A percentile compares a stretch with the other conserved stretches of the same genome.
Conservation (phyloP, 2,113 vertebrate genomes). For the Siphamia tubifer region DNA sequence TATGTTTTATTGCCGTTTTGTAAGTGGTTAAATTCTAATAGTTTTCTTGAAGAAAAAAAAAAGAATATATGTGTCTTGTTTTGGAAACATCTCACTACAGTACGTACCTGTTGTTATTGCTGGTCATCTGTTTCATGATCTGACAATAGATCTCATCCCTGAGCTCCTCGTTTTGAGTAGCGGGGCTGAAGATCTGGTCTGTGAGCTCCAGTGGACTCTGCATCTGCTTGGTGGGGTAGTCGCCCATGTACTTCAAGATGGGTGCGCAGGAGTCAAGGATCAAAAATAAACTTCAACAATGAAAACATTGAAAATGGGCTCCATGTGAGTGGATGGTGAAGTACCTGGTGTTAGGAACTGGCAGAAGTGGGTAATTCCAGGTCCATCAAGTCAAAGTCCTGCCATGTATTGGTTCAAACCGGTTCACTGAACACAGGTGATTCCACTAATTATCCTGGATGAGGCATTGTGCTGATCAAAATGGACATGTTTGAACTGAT, state of each 20-base stretch:
- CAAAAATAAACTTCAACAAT: not conserved
- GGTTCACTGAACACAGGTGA: too few relatives aligned
- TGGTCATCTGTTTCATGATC: slow-evolving; percentile 95
- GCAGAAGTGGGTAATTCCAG: too few relatives aligned
- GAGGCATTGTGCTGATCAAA: too few relatives aligned
- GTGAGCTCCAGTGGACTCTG: slow-evolving; percentile 85
- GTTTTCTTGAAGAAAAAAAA: too few relatives aligned
- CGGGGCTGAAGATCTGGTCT: slow-evolving; percentile 89
- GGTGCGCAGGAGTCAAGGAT: slow-evolving; percentile 77
- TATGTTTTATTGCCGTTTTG: not conserved
- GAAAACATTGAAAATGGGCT: too few relatives aligned
- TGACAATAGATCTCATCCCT: slow-evolving; percentile 95
- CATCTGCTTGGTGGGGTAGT: slow-evolving; percentile 91
- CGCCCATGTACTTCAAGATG: slow-evolving; percentile 96
- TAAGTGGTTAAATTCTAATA: too few relatives aligned
- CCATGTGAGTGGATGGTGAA: too few relatives aligned
- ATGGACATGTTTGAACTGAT: too few relatives aligned
- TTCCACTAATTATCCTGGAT: too few relatives aligned
- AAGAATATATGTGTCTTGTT: too few relatives aligned
- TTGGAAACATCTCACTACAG: not conserved
- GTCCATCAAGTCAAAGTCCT: too few relatives aligned
- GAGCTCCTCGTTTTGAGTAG: slow-evolving; percentile 81
- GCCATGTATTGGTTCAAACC: too few relatives aligned
- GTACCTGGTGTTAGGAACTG: not conserved
- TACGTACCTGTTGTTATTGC: slow-evolving; percentile 87